Percentiles rank a stretch among this genome's conserved stretches.
Conservation (phyloP, 2,888 invertebrate genomes). For the Julus scandinavius region DNA sequence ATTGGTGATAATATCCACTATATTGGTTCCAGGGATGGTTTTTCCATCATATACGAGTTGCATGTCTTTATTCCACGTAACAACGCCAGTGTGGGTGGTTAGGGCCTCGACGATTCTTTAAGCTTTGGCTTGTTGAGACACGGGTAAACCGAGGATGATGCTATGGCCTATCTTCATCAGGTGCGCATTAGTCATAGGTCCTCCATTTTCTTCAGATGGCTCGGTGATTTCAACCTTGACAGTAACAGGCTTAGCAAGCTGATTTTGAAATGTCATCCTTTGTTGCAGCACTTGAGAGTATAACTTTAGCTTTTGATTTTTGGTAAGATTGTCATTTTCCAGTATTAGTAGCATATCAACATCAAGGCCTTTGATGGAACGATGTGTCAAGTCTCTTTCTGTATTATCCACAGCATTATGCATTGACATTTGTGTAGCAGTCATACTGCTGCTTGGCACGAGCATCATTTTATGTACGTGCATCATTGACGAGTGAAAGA, state of each 20-base stretch:
- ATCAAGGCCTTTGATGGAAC: too few relatives aligned
- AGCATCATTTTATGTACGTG: too few relatives aligned
- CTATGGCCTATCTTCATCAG: not conserved
- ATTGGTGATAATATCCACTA: not conserved
- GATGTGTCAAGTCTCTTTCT: too few relatives aligned
- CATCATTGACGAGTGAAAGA: too few relatives aligned
- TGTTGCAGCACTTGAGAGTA: not conserved
- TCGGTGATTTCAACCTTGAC: too few relatives aligned
- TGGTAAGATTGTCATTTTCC: too few relatives aligned
- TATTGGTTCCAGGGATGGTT: not conserved
- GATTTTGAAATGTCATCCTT: not conserved
- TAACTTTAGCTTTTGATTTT: too few relatives aligned
- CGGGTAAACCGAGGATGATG: not conserved
- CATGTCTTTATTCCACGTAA: slow-evolving; percentile 4
- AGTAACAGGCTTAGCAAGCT: not conserved
- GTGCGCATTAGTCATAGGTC: not conserved
- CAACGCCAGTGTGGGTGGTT: not conserved
- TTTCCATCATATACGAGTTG: not conserved
- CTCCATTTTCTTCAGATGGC: too few relatives aligned
- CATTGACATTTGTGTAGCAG: too few relatives aligned
- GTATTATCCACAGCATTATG: too few relatives aligned
- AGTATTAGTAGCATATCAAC: too few relatives aligned
- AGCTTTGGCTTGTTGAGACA: not conserved
- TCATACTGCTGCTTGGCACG: too few relatives aligned
- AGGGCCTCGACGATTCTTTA: not conserved